These are phyloP conservation scores for Hirtodrosophila confusa DNA, from an alignment of 2,888 invertebrate species.

Conservation along the genomic window DNA sequence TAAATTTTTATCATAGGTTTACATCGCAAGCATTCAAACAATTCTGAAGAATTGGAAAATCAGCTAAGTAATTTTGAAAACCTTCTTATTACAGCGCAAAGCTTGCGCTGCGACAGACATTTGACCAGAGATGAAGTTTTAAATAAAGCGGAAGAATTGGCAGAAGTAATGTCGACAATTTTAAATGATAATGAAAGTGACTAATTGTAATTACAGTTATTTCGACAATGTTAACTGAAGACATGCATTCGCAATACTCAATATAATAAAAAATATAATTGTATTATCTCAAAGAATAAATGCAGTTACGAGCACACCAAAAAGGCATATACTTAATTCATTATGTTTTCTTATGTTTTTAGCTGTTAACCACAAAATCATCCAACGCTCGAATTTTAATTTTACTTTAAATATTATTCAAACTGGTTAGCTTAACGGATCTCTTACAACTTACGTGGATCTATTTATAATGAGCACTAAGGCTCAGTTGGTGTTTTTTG, in stretches of 20 bases:
- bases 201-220: conserved; percentile 30
- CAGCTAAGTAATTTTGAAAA: conserved; percentile 68
- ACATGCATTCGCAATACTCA: neutral
- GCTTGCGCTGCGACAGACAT: conserved; percentile 51
- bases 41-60: conserved; percentile 56
- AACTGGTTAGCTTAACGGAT: too few species aligned
- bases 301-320: too few species aligned
- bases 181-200: conserved; percentile 68
- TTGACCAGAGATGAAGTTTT: conserved; percentile 62
- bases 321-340: too few species aligned
- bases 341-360: too few species aligned
- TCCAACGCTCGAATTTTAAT: too few species aligned
- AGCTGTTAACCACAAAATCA: too few species aligned
- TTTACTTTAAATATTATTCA: too few species aligned
- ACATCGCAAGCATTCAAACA: conserved; percentile 21
- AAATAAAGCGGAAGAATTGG: conserved; percentile 61
- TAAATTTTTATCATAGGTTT: conserved; percentile 11
- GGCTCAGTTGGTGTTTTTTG: too few species aligned
- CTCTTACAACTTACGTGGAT: too few species aligned
- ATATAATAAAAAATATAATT: too few species aligned
- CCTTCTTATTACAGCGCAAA: conserved; percentile 62
- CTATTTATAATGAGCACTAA: too few species aligned
- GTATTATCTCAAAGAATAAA: too few species aligned
- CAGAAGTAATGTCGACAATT: conserved; percentile 61
- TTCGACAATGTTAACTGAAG: neutral